Conservation (phyloP, 2,113 vertebrate species). For the Dicaeum eximium region DNA sequence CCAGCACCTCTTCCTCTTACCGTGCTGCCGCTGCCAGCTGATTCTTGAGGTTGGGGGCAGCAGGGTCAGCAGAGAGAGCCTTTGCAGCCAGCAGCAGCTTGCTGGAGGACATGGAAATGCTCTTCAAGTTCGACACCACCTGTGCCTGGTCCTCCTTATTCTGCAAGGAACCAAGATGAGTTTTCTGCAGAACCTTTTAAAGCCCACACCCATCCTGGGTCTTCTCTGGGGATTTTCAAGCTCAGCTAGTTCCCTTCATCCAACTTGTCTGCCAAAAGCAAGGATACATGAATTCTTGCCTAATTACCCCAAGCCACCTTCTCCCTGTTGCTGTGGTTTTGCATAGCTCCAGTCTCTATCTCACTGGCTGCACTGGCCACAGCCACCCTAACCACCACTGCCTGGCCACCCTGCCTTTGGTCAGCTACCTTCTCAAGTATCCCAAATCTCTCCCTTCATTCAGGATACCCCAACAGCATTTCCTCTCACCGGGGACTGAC, state of each 20-base stretch:
- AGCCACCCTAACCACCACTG: background rate
- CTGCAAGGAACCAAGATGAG: conserved; percentile 57
- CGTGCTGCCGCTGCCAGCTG: conserved; percentile 93
- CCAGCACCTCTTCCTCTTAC: conserved; percentile 58
- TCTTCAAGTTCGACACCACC: conserved; percentile 95
- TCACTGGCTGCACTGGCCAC: accelerated
- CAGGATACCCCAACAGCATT: accelerated
- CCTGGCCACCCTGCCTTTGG: background rate
- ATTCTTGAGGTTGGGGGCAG: conserved; percentile 93
- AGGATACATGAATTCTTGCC: accelerated
- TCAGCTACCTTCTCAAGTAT: background rate
- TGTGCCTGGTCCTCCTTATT: conserved; percentile 90
- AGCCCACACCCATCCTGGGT: background rate
- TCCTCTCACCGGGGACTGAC: conserved; percentile 85
- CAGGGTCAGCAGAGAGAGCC: conserved; percentile 90
- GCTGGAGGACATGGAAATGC: conserved; percentile 98
- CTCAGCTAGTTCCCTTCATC: background rate
- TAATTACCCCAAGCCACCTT: background rate
- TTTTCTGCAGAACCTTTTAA: background rate
- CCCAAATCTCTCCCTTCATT: background rate
- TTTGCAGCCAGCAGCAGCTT: conserved; percentile 93
- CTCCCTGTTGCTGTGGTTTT: background rate
- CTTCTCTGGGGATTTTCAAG: background rate
- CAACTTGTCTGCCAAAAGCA: accelerated
- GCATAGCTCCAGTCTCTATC: background rate